Base-by-base conservation (phyloP, 2,888 invertebrate species). In the Chrysolina oricalcia region DNA sequence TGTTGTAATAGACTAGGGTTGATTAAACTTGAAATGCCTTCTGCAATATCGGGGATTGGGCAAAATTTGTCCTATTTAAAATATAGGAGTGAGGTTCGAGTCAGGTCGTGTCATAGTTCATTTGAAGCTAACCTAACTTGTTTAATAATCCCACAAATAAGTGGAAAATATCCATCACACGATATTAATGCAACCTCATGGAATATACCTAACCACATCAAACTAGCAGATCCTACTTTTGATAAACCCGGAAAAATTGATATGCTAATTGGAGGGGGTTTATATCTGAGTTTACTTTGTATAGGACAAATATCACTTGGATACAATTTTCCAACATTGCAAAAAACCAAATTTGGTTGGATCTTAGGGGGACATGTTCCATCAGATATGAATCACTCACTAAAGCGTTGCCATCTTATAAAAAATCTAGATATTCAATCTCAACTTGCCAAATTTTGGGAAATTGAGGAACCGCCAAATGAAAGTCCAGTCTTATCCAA, bases 391-490 rank as follows among this genome's bases (percentile, higher is more conserved):
- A 13, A 27, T n/a, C 13, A 11, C 8, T 9, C 59, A 59, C 8
- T 59, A 8, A 59, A 59, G 6, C 23, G n/a, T 15, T 59, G 59
- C 13, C 15, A 59, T 59, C 17, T 59, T 13, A 8, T 11, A n/a
- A 27, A 10, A n/a, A 59, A 23, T 15, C 13, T 27, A 17, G 13
- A 67, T 67, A 43, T 53, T 50, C 50, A 53, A 23, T 27, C 41
- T 0, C 67, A 48, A 27, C 19, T 66, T 41, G 65, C n/a, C 15
- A 65, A 43, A 65, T 48, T 50, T n/a, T 67, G 50, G 67, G 50
- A 23, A 9, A 48, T 67, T 10, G 48, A 66, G 23, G 46, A 66
- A 66, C 41, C 46, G n/a, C 66, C 66, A 10, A 15, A 15, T 13
- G 10, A 3, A 13, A 9, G 3, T 19, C 17, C 11, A 19, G 19